These are phyloP conservation scores for Gastrophryne carolinensis DNA, from an alignment of 2,797 vertebrate species.

Conservation along the genomic window DNA sequence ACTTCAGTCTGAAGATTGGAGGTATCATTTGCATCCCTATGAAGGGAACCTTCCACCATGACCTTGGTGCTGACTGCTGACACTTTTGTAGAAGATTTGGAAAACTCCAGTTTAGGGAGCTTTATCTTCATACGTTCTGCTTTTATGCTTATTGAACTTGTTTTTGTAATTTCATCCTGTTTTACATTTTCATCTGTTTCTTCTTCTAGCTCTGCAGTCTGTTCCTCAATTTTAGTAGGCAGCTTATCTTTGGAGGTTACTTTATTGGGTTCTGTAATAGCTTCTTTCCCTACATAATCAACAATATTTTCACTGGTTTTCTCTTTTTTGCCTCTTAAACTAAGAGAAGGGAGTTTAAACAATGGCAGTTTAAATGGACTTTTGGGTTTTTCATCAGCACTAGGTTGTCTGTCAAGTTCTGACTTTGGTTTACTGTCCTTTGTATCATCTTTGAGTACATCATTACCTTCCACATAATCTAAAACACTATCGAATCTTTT, in stretches of 20 bases:
- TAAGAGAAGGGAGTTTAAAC: slow-evolving; percentile 64
- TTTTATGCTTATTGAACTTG: not conserved
- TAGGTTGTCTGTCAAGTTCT: not conserved
- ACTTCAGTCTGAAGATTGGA: no score
- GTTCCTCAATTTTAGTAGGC: not conserved
- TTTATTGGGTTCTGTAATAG: not conserved
- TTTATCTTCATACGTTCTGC: not conserved
- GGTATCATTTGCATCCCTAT: no score
- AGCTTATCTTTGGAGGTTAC: not conserved
- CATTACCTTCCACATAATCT: slow-evolving; percentile 47
- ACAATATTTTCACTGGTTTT: slow-evolving; percentile 20
- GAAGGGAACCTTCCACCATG: not conserved
- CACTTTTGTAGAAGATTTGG: slow-evolving; percentile 38
- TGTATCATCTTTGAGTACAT: not conserved
- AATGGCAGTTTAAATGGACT: slow-evolving; percentile 61
- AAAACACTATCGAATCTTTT: slow-evolving; percentile 34
- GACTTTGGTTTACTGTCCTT: not conserved
- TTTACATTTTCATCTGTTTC: not conserved
- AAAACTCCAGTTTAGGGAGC: slow-evolving; percentile 3
- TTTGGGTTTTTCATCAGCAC: slow-evolving; percentile 52
- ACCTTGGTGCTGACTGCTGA: slow-evolving; percentile 7
- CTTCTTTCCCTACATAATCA: not conserved
- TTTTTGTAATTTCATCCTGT: not conserved
- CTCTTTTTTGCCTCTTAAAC: slow-evolving; percentile 61
- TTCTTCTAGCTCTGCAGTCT: not conserved